Conservation (phyloP, 1,140 invertebrate genomes). For the Uloborus diversus region DNA sequence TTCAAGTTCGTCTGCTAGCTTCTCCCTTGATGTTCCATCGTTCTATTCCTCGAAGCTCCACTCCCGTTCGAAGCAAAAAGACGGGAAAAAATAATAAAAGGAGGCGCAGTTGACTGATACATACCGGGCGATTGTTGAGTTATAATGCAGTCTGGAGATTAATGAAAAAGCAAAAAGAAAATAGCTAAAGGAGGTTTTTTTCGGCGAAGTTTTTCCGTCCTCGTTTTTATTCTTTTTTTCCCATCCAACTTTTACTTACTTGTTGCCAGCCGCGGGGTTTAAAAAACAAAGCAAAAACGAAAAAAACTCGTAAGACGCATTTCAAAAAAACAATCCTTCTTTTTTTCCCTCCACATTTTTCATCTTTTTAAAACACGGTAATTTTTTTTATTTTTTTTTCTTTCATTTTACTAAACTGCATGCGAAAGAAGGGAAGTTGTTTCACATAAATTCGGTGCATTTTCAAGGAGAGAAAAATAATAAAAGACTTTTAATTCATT, state of each 20-base stretch:
- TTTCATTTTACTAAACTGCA: conserved; percentile 7
- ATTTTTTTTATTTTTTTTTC: no score
- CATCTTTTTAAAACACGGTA: no score
- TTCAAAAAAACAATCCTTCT: conserved; percentile 30
- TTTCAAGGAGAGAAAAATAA: conserved; percentile 15
- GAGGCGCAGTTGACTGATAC: conserved; percentile 41
- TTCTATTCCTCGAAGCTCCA: no score
- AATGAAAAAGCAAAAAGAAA: conserved; percentile 55
- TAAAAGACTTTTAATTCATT: conserved; percentile 29
- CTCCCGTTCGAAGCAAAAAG: conserved; percentile 11
- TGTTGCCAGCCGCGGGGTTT: conserved; percentile 48
- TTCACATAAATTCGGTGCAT: neutral
- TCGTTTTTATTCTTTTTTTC: neutral
- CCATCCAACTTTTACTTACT: conserved; percentile 36
- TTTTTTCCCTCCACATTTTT: neutral
- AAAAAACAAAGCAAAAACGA: neutral
- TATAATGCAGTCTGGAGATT: conserved; percentile 53
- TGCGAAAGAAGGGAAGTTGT: neutral
- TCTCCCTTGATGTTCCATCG: neutral
- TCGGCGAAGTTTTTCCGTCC: no score
- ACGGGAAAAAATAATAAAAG: conserved; percentile 7
- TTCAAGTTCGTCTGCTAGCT: neutral
- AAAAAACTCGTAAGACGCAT: conserved; percentile 25
- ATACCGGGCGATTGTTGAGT: conserved; percentile 52
- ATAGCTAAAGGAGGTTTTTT: conserved; percentile 23